Percentiles rank a stretch among this genome's conserved stretches.
phyloP scores from a whole-genome alignment of 2,797 vertebrate species.

The Falco novaeseelandiae region DNA sequence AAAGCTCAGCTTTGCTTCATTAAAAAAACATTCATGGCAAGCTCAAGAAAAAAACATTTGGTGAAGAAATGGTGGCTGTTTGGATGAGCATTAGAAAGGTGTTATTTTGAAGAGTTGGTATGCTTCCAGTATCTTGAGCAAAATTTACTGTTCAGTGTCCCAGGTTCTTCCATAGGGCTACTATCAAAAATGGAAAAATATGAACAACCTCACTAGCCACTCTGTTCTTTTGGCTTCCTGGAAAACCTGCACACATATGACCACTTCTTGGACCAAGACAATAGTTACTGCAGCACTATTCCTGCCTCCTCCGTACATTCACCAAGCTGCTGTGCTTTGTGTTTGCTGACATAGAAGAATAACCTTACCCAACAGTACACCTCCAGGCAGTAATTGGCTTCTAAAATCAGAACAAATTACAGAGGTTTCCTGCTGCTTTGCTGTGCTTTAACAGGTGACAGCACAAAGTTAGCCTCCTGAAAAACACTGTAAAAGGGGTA shows the following conservation, averaged over 20 bases:
- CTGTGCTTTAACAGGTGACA: slow-evolving; percentile 51
- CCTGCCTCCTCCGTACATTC: not conserved
- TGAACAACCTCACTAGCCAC: not conserved
- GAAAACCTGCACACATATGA: not conserved
- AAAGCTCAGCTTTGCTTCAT: not conserved
- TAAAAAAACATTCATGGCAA: not conserved
- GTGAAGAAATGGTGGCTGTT: not conserved
- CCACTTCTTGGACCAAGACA: not conserved
- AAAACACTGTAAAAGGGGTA: not conserved
- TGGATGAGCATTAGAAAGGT: not conserved
- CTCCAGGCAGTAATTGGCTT: slow-evolving; percentile 59
- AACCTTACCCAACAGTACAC: slow-evolving; percentile 11
- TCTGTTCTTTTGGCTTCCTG: not conserved
- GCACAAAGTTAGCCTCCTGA: not conserved
- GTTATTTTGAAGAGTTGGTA: not conserved
- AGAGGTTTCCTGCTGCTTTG: slow-evolving; percentile 61
- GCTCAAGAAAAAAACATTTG: not conserved
- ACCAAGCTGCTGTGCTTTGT: not conserved
- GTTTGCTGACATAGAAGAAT: slow-evolving; percentile 57
- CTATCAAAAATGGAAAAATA: not conserved
- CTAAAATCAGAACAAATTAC: slow-evolving; percentile 64
- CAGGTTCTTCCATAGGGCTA: not conserved
- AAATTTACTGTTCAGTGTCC: not conserved
- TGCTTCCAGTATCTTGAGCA: not conserved
- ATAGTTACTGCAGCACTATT: not conserved